Evolutionary conservation across 2,113 vertebrate species (phyloP), one percentile per base, ranked within the genome.

Genomic region (Onychostoma macrolepis): DNA sequence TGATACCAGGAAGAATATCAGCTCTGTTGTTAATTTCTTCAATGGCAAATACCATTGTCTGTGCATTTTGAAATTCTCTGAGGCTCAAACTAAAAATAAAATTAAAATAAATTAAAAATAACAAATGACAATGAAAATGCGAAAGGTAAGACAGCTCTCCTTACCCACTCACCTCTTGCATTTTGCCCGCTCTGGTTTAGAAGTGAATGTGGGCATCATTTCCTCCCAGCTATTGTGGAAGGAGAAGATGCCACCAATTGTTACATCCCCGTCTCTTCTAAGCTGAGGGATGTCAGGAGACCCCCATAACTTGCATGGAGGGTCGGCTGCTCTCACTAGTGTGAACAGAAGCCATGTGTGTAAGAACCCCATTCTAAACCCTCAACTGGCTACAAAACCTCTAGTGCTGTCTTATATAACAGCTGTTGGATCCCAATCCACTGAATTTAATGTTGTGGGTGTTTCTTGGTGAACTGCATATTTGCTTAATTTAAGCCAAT

Each of bases 31-130:
- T 93, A n/a, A 93, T 91, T 88, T 93, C 88, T 45, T 92, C 91
- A 63, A 92, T 92, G 48, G 92, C 90, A 87, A 92, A 92, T 26
- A 92, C 84, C 92, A 92, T 92, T 72, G 92, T 90, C 45, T 90
- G 90, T 41, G 89, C 90, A 86, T 90, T 92, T 28, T 92, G 90
- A 77, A 92, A 92, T 86, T 90, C 89, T 83, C 91, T 90, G 38
- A 90, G 84, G 26, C 87, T 90, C 87, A 92, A 87, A 77, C 92
- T 92, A 83, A 38, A 80, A 65, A 63, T 53, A 56, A 41, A 72
- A 26, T 36, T 3, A 50, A 78, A 21, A 24, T 1, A 13, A 6
- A 50, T 41, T 19, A 75, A 12, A 56, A 24, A 9, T 9, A 58
- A 24, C 8, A 79, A 36, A 80, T 53, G 0, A 38, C 67, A 71